These are phyloP conservation scores for Emydoidea blandingii DNA, from an alignment of 2,797 vertebrate species.

Conservation along the genomic window DNA sequence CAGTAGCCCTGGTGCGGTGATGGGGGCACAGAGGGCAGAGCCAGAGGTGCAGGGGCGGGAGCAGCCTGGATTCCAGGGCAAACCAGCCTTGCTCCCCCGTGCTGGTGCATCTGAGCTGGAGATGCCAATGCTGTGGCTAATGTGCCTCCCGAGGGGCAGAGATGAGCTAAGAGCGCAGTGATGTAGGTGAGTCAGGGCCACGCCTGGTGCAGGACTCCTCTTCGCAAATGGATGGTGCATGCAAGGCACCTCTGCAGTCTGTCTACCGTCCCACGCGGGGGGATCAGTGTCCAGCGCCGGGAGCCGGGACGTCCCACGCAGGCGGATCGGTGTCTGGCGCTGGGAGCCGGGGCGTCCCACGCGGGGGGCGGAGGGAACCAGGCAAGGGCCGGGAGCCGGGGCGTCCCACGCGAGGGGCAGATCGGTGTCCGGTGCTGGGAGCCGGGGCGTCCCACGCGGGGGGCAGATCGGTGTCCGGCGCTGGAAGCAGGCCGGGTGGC, in stretches of 20 bases:
- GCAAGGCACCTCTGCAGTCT: background rate
- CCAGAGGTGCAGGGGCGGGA: too few species aligned
- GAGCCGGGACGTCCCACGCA: background rate
- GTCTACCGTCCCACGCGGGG: background rate
- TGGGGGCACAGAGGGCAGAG: too few species aligned
- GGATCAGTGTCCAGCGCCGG: fast-evolving
- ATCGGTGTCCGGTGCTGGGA: fast-evolving
- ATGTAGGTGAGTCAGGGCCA: too few species aligned
- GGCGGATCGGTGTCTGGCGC: fast-evolving
- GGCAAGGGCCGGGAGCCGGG: background rate
- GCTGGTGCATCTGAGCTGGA: too few species aligned
- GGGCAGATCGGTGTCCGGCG: background rate
- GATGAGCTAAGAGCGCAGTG: too few species aligned
- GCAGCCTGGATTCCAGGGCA: too few species aligned
- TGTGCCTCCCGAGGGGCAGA: background rate
- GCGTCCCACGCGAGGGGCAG: fast-evolving
- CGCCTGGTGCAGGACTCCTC: background rate
- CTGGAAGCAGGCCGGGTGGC: background rate
- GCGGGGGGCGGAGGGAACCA: too few species aligned
- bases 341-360: fast-evolving
- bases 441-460: fast-evolving
- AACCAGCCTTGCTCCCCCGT: too few species aligned
- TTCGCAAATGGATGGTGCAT: background rate
- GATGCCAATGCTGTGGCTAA: background rate
- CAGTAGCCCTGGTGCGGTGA: too few species aligned